Conservation (phyloP, 2,888 invertebrate genomes). For the Alviniconcha strummeri region DNA sequence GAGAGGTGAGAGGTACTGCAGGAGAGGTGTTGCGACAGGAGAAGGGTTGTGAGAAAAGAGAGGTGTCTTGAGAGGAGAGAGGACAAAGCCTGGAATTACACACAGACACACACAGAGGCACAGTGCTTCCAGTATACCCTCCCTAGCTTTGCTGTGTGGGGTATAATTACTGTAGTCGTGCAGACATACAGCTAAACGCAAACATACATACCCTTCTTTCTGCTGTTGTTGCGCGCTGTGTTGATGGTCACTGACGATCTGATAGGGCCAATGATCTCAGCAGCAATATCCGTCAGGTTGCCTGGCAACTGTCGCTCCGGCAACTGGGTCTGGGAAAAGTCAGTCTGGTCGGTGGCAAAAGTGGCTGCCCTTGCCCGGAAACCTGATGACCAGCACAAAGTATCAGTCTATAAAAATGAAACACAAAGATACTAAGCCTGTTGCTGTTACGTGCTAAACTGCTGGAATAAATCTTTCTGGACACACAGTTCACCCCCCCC, state of each 20-base stretch:
- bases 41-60: no score
- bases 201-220: constrained; percentile 43
- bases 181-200: no score
- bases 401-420: no score
- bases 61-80: no score
- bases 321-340: constrained; percentile 54
- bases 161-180: no score
- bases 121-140: no score
- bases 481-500: neutral
- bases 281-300: constrained; percentile 59
- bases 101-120: no score
- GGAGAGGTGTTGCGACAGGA: no score
- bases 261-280: constrained; percentile 60
- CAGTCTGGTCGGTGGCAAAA: constrained; percentile 63
- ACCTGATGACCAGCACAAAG: constrained; percentile 35
- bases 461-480: neutral
- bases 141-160: no score
- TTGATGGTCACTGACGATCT: constrained; percentile 57
- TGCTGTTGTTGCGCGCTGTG: constrained; percentile 56
- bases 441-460: no score
- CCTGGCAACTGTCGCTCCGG: constrained; percentile 48
- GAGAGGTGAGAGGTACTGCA: no score
- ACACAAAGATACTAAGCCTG: neutral
- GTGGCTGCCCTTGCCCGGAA: constrained; percentile 65
- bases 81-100: no score